These are phyloP conservation scores for Pteronura brasiliensis DNA, from an alignment of 2,113 vertebrate genomes.

Conservation along the genomic window DNA sequence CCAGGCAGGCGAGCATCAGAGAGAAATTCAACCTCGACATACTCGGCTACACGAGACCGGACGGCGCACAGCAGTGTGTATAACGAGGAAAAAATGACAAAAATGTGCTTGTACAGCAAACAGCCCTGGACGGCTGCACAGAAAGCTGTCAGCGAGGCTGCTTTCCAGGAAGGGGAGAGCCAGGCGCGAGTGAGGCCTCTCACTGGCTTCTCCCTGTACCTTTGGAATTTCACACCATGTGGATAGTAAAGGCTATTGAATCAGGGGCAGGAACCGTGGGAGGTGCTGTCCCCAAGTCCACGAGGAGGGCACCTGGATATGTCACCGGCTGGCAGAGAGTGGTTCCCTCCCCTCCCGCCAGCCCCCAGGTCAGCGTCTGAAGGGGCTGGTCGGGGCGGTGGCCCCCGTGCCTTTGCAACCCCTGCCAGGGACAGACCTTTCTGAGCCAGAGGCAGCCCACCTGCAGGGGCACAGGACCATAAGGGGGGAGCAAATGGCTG, in stretches of 20 bases:
- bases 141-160: neutral
- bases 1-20: neutral
- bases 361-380: neutral
- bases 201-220: neutral
- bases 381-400: neutral
- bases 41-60: neutral
- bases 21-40: neutral
- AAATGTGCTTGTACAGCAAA: neutral
- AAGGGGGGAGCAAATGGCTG: neutral
- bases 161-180: neutral
- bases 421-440: neutral
- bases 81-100: neutral
- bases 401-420: neutral
- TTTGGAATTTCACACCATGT: neutral
- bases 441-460: neutral
- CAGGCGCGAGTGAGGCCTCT: neutral
- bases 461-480: neutral
- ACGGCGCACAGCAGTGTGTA: neutral
- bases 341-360: neutral
- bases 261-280: neutral
- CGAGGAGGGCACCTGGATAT: neutral
- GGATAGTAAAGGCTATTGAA: neutral
- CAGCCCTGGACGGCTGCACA: neutral
- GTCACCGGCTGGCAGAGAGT: neutral
- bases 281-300: neutral